Evolutionary conservation across 1,140 invertebrate species (phyloP).

Genomic region (Drosophila lowei): DNA sequence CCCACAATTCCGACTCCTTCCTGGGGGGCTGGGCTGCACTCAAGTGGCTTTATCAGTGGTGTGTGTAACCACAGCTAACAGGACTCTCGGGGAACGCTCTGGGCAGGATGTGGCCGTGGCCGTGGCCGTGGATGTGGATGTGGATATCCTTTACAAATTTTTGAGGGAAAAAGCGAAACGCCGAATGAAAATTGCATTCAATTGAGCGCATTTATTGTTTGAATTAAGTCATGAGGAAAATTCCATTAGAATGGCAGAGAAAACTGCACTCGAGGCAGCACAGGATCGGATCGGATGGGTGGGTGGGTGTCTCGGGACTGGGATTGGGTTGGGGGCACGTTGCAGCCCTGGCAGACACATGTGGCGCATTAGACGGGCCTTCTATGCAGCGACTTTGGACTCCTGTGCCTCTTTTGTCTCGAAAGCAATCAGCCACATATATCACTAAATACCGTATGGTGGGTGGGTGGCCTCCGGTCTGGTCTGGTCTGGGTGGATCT

Average conservation of each 20-base stretch:
- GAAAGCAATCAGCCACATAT: conserved; percentile 48
- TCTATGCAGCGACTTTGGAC: conserved; percentile 56
- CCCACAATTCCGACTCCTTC: conserved; percentile 28
- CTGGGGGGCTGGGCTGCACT: conserved; percentile 46
- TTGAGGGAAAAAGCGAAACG: conserved; percentile 66
- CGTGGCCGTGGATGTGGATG: not conserved
- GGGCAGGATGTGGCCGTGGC: conserved; percentile 51
- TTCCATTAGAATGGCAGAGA: conserved; percentile 76
- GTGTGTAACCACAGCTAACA: conserved; percentile 51
- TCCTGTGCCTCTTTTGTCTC: conserved; percentile 61
- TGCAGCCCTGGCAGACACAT: conserved; percentile 54
- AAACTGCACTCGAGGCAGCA: conserved; percentile 58
- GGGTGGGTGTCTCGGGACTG: conserved; percentile 11
- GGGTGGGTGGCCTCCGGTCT: too few relatives aligned
- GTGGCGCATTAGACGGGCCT: conserved; percentile 39
- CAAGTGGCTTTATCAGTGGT: conserved; percentile 80
- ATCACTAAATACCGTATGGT: conserved; percentile 32
- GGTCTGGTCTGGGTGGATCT: conserved; percentile 18
- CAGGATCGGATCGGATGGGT: conserved; percentile 17
- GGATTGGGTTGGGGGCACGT: conserved; percentile 11
- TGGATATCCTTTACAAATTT: conserved; percentile 67
- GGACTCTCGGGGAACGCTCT: conserved; percentile 12
- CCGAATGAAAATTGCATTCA: conserved; percentile 79
- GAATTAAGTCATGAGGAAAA: conserved; percentile 81
- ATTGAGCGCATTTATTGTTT: conserved; percentile 81